Evolutionary conservation across 2,797 vertebrate species (phyloP), one percentile per base, ranked within the genome.

Genomic region (Nannoperca obscura): DNA sequence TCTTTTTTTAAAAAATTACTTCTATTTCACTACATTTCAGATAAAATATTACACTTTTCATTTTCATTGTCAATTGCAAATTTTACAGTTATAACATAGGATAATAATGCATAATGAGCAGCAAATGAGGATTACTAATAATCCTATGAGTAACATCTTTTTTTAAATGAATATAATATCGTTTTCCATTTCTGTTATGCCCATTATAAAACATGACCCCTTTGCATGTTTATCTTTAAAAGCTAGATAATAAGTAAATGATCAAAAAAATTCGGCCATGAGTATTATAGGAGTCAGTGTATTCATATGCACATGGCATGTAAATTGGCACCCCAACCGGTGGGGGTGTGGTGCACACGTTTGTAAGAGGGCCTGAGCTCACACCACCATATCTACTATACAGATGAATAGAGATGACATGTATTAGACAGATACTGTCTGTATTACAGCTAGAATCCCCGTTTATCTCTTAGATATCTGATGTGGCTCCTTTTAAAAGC

Each of bases 331-430:
- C 19, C 54, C 22, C 30, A 52, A 13, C 34, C 7, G 15, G 9
- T 50, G 69, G 67, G 58, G 64, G 63, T 76, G 76, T 70, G 68
- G 32, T 34, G 4, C 32, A 0, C 52, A 47, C 38, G 40, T 59
- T 40, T 75, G 2, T 9, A 15, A 8, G 22, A 57, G 10, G 50
- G 15, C 44, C 12, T 7, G 2, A n/a, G 3, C 58, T 24, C 12
- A 24, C 34, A 24, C 22, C 44, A 36, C 2, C 4, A 6, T 20
- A 14, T 30, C 42, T 5, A 1, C 9, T 3, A 17, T 1, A 1
- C 22, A 47, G 7, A 47, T 65, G 15, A 8, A 34, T 14, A 22
- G 4, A 27, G 9, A 46, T 24, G 38, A 46, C 14, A 71, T 27
- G 24, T 27, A 27, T 27, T 27, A 27, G 24, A 27, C 24, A 27